Evolutionary conservation across 2,113 vertebrate genomes (phyloP).

Genomic region (Oreotrochilus melanogaster): DNA sequence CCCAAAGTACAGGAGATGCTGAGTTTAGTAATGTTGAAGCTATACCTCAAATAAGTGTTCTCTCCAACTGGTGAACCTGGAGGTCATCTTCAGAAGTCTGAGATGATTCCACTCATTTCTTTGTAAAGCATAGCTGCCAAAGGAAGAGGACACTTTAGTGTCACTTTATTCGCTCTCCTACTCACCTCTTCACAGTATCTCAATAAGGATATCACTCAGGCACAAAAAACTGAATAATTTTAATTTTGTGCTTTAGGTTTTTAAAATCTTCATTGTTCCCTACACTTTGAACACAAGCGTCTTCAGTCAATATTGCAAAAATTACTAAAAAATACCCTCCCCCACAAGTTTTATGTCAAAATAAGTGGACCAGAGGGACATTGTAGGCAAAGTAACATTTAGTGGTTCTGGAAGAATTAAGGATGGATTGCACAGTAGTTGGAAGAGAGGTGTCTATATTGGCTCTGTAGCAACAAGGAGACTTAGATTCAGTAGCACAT

Average conservation of each 20-base stretch:
- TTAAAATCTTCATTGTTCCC: neutral
- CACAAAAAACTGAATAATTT: neutral
- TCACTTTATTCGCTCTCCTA: neutral
- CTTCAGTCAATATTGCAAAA: neutral
- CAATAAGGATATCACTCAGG: neutral
- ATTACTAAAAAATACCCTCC: accelerated
- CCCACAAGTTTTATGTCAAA: neutral
- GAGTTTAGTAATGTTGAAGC: neutral
- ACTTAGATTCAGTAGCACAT: neutral
- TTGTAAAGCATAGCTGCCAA: neutral
- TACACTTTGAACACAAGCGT: neutral
- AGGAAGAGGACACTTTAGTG: neutral
- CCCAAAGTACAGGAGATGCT: neutral
- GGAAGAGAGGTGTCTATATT: neutral
- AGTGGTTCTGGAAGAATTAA: conserved; percentile 6
- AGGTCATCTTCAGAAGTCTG: neutral
- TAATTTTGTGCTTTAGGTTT: neutral
- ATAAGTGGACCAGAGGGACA: neutral
- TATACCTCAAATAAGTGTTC: neutral
- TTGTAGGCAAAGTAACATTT: neutral
- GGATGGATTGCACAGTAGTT: neutral
- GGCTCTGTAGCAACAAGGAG: neutral
- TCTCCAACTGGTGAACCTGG: neutral
- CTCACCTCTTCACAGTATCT: neutral
- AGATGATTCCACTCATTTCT: neutral